Evolutionary conservation across 2,113 vertebrate species (phyloP).

Genomic region (Vireo altiloquus): DNA sequence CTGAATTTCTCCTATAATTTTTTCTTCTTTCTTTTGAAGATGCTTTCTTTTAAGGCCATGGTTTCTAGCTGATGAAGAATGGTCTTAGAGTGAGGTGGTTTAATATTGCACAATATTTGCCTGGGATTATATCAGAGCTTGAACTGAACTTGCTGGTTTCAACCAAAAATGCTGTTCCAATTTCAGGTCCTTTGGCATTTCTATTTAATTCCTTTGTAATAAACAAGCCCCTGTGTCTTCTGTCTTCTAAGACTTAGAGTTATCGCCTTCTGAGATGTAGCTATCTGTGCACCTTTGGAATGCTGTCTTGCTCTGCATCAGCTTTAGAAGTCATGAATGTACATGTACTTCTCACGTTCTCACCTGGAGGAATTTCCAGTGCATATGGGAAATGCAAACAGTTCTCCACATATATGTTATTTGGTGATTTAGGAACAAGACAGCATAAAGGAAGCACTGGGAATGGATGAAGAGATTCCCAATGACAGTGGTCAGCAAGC

Average conservation of each 20-base stretch:
- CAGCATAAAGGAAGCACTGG: neutral
- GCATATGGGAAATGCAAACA: neutral
- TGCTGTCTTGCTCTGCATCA: neutral
- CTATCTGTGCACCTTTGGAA: neutral
- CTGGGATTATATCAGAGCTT: neutral
- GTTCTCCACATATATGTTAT: neutral
- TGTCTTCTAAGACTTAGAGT: neutral
- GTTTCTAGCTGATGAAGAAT: neutral
- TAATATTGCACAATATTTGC: neutral
- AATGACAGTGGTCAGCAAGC: neutral
- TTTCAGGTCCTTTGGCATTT: neutral
- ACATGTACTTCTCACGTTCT: neutral
- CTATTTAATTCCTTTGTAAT: neutral
- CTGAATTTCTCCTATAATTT: neutral
- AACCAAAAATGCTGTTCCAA: neutral
- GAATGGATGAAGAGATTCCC: neutral
- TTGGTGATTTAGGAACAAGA: neutral
- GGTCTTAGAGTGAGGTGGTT: neutral
- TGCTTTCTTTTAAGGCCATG: neutral
- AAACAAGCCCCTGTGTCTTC: neutral
- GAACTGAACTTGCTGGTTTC: neutral
- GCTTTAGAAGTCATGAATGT: neutral
- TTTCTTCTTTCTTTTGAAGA: neutral
- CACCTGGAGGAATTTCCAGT: neutral
- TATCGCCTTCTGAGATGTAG: neutral